Conservation (phyloP, 2,888 invertebrate species). For the Lithophane socia region DNA sequence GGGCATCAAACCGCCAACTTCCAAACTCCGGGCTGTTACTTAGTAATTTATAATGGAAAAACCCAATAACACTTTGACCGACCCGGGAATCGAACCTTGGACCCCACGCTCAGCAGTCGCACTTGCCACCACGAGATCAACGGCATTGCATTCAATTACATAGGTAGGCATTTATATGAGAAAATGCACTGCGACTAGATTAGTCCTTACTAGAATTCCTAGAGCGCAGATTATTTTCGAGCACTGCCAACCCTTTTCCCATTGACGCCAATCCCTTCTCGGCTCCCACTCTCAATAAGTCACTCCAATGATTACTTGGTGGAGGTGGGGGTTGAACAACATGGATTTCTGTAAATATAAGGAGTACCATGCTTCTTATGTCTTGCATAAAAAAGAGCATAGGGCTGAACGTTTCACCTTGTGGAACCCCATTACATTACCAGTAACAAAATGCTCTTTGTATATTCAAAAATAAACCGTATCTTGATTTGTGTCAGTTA, state of each 20-base stretch:
- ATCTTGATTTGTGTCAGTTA: neutral
- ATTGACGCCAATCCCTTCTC: constrained; percentile 48
- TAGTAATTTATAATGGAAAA: too few relatives aligned
- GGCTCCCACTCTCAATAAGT: constrained; percentile 42
- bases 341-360: constrained; percentile 56
- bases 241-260: constrained; percentile 47
- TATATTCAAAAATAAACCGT: neutral
- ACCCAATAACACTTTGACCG: too few relatives aligned
- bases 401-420: neutral
- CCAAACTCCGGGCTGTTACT: too few relatives aligned
- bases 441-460: neutral
- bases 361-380: constrained; percentile 19
- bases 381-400: neutral
- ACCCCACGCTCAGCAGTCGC: too few relatives aligned
- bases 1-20: too few relatives aligned
- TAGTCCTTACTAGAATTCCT: constrained; percentile 48
- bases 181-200: constrained; percentile 1
- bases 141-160: neutral
- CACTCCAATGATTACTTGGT: constrained; percentile 38
- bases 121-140: too few relatives aligned
- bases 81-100: too few relatives aligned
- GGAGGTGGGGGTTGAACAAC: constrained; percentile 36
- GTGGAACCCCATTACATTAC: neutral
- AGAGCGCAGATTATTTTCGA: constrained; percentile 49
- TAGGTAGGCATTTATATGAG: too few relatives aligned